Evolutionary conservation across 2,888 invertebrate genomes (phyloP), one percentile per base, ranked within the genome.

Genomic region (Dilophus febrilis): DNA sequence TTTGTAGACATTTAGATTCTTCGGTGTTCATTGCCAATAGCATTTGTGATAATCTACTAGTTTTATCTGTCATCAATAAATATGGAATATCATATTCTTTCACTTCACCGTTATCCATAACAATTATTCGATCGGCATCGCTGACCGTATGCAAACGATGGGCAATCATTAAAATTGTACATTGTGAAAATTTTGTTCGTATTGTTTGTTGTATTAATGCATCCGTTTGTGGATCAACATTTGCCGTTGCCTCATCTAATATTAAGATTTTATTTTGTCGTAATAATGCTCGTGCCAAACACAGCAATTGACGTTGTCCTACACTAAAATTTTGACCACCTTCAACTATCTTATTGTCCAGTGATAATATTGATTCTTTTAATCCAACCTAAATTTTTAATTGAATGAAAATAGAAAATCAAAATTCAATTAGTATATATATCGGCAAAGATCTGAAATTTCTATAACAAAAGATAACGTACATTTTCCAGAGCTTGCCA

Each of bases 101-200:
- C 41, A 84, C 71, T 14, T 64, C 59, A 1, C 92, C 92, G 6
- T 74, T 71, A 53, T 87, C 83, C 75, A 92, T 79, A 2, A 91
- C 88, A 54, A 91, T 67, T 14, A 90, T 79, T 44, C 79, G 71
- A 64, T 90, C 86, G 1, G 85, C 86, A 60, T 92, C 91, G 79
- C 92, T 90, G 45, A 92, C 83, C 1, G 91, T 92, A 57, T 91
- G 79, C 22, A 94, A 67, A 32, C 92, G 71, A 63, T 92, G 91
- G 4, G 91, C 91, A 28, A 92, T 86, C 0, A 90, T 91, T 31
- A 92, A 61, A 8, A 92, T 88, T 0, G 90, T 88, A 58, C 87
- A 90, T 16, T 77, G 64, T 12, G 69, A 68, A 56, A 91, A 91
- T 52, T 82, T 80, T 31, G 67, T 68, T 41, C 87, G 68, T 41